phyloP scores from a whole-genome alignment of 2,888 invertebrate species.

The Sminthurinus aureus region DNA sequence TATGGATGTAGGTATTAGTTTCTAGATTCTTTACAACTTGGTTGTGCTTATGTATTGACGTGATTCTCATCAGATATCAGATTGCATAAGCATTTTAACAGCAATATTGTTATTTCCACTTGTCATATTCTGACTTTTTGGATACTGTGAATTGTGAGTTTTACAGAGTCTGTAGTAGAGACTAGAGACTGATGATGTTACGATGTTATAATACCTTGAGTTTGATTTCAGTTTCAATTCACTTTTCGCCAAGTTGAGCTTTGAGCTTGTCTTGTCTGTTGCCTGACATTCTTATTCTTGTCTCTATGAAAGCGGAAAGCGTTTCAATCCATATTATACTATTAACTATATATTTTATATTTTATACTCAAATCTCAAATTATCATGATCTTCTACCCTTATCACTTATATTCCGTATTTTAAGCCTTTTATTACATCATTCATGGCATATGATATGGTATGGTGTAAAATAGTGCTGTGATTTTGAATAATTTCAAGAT shows the following conservation, averaged over 20 bases:
- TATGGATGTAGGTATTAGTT: neutral
- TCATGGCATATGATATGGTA: no score
- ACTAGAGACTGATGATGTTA: neutral
- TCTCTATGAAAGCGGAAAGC: conserved; percentile 35
- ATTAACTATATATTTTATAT: no score
- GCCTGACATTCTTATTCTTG: neutral
- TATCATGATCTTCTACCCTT: no score
- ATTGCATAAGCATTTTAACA: neutral
- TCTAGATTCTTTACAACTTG: no score
- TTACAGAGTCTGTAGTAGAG: no score
- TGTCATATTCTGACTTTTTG: no score
- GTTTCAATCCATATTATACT: conserved; percentile 8
- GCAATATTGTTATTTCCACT: neutral
- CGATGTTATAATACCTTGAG: neutral
- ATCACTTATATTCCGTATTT: no score
- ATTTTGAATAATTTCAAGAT: no score
- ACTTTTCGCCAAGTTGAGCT: neutral
- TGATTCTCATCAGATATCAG: neutral
- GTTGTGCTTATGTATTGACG: neutral
- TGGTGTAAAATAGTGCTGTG: no score
- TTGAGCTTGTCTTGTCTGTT: neutral
- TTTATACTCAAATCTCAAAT: no score
- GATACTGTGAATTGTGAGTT: no score
- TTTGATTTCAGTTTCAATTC: neutral
- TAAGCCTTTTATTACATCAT: no score